phyloP scores from a whole-genome alignment of 2,113 vertebrate species.

The Perognathus longimembris region DNA sequence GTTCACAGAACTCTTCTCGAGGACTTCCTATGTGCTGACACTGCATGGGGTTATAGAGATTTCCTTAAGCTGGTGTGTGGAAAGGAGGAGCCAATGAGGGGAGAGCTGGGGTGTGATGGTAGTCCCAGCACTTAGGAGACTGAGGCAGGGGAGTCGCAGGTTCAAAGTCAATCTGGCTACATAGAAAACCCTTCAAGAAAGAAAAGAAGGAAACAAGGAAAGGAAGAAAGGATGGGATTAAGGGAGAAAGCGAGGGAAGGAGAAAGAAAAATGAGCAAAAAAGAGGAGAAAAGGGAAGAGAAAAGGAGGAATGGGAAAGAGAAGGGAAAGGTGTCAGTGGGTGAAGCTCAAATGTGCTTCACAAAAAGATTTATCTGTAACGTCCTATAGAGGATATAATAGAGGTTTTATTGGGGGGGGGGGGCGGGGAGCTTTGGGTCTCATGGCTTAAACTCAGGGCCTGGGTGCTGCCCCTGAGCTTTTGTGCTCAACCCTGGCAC shows the following conservation, averaged over 20 bases:
- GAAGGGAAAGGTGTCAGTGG: neutral
- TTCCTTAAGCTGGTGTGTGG: neutral
- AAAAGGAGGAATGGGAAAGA: too few relatives aligned
- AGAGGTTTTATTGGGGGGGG: too few relatives aligned
- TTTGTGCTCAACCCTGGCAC: too few relatives aligned
- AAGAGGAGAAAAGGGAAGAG: too few relatives aligned
- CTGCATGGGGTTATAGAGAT: neutral
- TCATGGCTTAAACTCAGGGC: too few relatives aligned
- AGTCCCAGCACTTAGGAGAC: neutral
- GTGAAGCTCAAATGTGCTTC: neutral
- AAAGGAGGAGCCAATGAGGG: neutral
- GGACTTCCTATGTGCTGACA: neutral
- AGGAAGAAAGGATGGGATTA: too few relatives aligned
- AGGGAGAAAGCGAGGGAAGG: too few relatives aligned
- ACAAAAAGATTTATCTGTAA: neutral
- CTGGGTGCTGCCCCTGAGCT: too few relatives aligned
- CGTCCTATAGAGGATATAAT: neutral
- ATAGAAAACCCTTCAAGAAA: neutral
- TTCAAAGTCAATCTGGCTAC: neutral
- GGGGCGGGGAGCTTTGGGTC: too few relatives aligned
- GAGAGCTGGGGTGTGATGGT: too few relatives aligned
- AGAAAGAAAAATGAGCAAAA: too few relatives aligned
- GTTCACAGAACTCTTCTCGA: neutral
- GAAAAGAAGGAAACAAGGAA: too few relatives aligned
- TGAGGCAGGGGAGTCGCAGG: neutral